Evolutionary conservation across 2,113 vertebrate species (phyloP).

Genomic region (Silurus asotus): DNA sequence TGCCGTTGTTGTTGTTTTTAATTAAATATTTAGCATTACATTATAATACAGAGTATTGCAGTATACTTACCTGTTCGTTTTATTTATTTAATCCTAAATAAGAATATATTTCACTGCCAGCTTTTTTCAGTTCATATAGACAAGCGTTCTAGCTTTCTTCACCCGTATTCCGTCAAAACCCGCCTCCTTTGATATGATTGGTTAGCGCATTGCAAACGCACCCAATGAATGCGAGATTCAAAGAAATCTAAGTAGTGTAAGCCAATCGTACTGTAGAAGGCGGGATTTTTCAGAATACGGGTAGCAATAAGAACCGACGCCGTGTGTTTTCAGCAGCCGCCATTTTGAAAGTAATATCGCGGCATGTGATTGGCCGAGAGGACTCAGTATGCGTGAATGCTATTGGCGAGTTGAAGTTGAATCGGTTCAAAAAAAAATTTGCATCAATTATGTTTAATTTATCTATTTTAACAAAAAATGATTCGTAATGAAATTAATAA

Average conservation of each 20-base stretch:
- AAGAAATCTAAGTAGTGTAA: no score
- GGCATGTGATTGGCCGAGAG: slow-evolving; percentile 13
- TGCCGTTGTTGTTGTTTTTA: no score
- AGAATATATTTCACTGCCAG: background rate
- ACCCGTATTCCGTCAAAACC: background rate
- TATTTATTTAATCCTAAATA: background rate
- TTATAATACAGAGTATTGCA: background rate
- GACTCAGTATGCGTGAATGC: background rate
- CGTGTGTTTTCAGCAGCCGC: background rate
- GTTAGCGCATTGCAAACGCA: background rate
- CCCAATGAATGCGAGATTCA: background rate
- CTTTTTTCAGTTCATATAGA: background rate
- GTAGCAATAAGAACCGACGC: background rate
- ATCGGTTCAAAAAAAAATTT: no score
- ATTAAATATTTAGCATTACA: no score
- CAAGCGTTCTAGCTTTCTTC: background rate
- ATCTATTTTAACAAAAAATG: no score
- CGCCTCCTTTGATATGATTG: background rate
- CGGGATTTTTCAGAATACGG: background rate
- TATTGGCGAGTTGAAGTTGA: background rate
- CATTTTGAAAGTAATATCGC: slow-evolving; percentile 26
- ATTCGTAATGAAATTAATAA: background rate
- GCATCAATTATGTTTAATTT: no score
- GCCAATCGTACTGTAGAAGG: background rate
- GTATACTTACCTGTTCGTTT: background rate